Conservation (phyloP, 2,888 invertebrate genomes). For the Pachycephus smyrnensis region DNA sequence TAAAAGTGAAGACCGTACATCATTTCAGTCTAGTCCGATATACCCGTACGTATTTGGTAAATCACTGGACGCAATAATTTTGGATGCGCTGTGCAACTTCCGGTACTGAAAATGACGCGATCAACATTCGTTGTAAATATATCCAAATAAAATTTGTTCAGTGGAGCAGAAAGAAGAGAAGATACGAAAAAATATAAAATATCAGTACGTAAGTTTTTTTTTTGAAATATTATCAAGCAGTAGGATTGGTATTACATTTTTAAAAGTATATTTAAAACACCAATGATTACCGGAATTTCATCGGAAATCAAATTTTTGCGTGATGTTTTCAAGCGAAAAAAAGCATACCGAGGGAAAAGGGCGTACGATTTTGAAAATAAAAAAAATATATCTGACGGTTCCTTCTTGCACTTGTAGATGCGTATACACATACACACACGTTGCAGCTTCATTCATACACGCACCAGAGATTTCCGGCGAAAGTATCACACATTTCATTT, state of each 20-base stretch:
- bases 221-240: background rate
- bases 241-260: background rate
- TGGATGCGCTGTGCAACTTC: background rate
- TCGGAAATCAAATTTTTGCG: background rate
- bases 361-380: background rate
- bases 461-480: background rate
- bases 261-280: background rate
- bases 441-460: background rate
- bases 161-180: background rate
- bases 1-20: slow-evolving; percentile 1
- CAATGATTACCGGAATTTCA: background rate
- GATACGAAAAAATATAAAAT: background rate
- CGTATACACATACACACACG: background rate
- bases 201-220: background rate
- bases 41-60: background rate
- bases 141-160: background rate
- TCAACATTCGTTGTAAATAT: background rate
- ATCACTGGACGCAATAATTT: slow-evolving; percentile 5
- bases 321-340: background rate
- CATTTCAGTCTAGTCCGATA: background rate
- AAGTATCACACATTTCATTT: background rate
- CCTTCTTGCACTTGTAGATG: background rate
- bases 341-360: background rate
- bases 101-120: background rate
- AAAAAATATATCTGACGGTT: slow-evolving; percentile 5